These are phyloP conservation scores for Lutraria rhynchaena DNA, from an alignment of 1,140 invertebrate species.

Conservation along the genomic window DNA sequence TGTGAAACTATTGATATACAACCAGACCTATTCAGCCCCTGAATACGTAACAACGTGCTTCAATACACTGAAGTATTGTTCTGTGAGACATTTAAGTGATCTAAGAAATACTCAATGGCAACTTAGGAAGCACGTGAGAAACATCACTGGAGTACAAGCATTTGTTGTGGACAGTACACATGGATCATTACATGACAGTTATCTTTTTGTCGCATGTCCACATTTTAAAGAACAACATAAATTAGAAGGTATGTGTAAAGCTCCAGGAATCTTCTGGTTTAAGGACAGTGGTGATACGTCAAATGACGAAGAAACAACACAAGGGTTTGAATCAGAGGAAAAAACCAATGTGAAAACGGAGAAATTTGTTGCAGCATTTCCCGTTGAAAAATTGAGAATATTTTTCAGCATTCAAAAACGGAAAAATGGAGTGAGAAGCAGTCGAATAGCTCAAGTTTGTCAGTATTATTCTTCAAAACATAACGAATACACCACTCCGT, in stretches of 20 bases:
- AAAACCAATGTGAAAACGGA: not conserved
- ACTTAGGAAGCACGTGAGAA: too few relatives aligned
- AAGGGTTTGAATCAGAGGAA: conserved; percentile 11
- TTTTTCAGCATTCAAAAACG: conserved; percentile 35
- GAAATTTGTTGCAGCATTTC: conserved; percentile 27
- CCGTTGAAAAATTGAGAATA: not conserved
- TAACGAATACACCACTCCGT: not conserved
- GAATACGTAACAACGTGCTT: too few relatives aligned
- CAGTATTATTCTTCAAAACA: not conserved
- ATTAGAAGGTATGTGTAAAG: not conserved
- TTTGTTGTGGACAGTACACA: too few relatives aligned
- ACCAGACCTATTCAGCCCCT: too few relatives aligned
- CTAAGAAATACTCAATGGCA: too few relatives aligned
- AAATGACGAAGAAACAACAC: not conserved
- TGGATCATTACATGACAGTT: too few relatives aligned
- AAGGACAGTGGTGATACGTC: not conserved
- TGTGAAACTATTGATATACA: too few relatives aligned
- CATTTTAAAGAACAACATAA: not conserved
- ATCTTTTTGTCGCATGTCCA: conserved; percentile 34
- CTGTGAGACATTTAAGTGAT: too few relatives aligned
- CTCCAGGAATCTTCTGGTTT: conserved; percentile 9
- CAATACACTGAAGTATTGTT: too few relatives aligned
- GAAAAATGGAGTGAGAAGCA: not conserved
- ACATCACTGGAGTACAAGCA: too few relatives aligned
- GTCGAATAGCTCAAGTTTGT: conserved; percentile 39